phyloP scores from a whole-genome alignment of 1,140 invertebrate genomes.

The Phthorimaea operculella region DNA sequence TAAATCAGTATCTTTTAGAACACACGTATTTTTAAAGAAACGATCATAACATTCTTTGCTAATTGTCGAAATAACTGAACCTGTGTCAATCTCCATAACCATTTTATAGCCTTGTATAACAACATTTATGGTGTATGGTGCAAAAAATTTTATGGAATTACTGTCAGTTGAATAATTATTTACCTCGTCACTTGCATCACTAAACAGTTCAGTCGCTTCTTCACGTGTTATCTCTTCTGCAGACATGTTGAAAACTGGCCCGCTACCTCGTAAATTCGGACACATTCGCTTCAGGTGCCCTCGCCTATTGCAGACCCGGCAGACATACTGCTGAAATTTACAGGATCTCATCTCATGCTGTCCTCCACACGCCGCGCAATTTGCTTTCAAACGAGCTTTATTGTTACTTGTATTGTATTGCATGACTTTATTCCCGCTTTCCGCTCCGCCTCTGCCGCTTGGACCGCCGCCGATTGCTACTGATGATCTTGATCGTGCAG shows the following conservation, averaged over 20 bases:
- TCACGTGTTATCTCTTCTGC: not conserved
- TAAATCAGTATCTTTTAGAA: no score
- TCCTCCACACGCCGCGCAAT: no score
- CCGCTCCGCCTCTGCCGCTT: no score
- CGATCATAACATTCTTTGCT: not conserved
- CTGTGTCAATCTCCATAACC: slow-evolving; percentile 1
- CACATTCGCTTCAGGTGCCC: slow-evolving; percentile 4
- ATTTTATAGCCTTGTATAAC: not conserved
- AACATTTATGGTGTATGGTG: not conserved
- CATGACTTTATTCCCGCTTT: not conserved
- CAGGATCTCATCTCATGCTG: not conserved
- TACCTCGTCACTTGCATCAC: slow-evolving; percentile 8
- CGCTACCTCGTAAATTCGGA: not conserved
- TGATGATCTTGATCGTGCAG: no score
- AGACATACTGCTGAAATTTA: slow-evolving; percentile 2
- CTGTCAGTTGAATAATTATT: not conserved
- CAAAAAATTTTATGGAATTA: not conserved
- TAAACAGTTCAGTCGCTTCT: not conserved
- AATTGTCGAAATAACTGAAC: not conserved
- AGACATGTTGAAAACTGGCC: not conserved
- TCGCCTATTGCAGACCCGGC: slow-evolving; percentile 1
- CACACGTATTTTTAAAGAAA: not conserved
- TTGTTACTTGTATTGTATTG: not conserved
- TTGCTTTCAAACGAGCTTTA: not conserved
- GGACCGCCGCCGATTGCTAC: no score